Evolutionary conservation across 2,888 invertebrate genomes (phyloP).

Genomic region (Tipula vernalis): DNA sequence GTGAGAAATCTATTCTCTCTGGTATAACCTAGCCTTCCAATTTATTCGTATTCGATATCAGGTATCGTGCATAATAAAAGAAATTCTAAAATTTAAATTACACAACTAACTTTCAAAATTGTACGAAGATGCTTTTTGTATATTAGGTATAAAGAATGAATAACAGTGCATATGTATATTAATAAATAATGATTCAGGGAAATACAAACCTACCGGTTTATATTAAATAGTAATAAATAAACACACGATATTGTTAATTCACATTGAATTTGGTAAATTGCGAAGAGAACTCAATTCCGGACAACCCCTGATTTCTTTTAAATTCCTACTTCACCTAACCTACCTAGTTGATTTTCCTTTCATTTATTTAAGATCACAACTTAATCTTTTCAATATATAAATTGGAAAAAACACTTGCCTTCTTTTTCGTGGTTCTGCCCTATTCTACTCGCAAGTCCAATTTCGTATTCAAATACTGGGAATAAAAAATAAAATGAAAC

Average conservation of each 20-base stretch:
- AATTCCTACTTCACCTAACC: neutral
- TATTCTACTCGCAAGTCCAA: neutral
- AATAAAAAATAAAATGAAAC: neutral
- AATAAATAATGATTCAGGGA: too few species aligned
- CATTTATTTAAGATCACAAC: neutral
- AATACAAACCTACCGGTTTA: too few species aligned
- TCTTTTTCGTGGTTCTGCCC: neutral
- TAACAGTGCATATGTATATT: too few species aligned
- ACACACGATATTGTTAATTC: neutral
- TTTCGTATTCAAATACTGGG: neutral
- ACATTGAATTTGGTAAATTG: neutral
- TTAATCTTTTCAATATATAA: neutral
- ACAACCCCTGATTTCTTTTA: neutral
- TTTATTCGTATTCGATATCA: too few species aligned
- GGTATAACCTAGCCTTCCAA: too few species aligned
- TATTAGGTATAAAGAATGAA: too few species aligned
- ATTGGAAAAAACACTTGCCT: neutral
- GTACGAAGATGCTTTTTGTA: too few species aligned
- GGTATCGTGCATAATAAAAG: too few species aligned
- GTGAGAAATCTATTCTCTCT: too few species aligned
- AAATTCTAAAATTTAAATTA: too few species aligned
- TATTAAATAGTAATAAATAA: neutral
- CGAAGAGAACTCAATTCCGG: neutral
- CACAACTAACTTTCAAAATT: too few species aligned
- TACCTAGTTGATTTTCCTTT: neutral